These are phyloP conservation scores for Pandemis heparana DNA, from an alignment of 2,888 invertebrate species.

Conservation along the genomic window DNA sequence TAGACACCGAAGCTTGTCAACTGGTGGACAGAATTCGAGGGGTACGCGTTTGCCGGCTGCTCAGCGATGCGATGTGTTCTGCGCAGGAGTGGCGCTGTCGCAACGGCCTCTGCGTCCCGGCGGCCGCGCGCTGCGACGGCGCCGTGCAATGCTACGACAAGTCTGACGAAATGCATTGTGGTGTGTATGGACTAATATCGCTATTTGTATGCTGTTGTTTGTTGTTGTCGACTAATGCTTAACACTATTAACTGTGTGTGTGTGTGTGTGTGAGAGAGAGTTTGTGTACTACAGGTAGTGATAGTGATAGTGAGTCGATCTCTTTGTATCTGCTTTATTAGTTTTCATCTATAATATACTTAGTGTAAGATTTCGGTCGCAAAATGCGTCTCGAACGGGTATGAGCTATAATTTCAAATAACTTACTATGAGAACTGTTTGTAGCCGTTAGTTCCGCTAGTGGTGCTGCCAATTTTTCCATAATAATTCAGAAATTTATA, in stretches of 20 bases:
- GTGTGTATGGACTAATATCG: conserved; percentile 72
- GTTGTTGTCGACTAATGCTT: not conserved
- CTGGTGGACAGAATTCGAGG: conserved; percentile 81
- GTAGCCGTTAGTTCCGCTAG: too few species aligned
- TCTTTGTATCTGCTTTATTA: too few species aligned
- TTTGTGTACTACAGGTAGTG: too few species aligned
- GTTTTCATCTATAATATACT: too few species aligned
- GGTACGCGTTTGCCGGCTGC: conserved; percentile 85
- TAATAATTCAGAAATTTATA: too few species aligned
- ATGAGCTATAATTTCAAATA: too few species aligned
- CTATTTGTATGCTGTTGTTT: conserved; percentile 11
- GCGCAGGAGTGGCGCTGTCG: conserved; percentile 89
- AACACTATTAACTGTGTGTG: not conserved
- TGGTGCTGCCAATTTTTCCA: too few species aligned
- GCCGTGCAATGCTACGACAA: conserved; percentile 90
- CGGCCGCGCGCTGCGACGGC: conserved; percentile 89
- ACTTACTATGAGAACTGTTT: too few species aligned
- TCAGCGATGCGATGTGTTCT: conserved; percentile 86
- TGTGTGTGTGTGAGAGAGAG: too few species aligned
- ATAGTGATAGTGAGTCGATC: too few species aligned
- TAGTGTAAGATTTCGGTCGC: too few species aligned
- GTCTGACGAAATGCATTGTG: conserved; percentile 90
- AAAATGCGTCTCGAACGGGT: too few species aligned
- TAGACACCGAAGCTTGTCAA: conserved; percentile 88
- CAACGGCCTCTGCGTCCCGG: conserved; percentile 89